A percentile compares a stretch with the other conserved stretches of the same genome.
Conservation (phyloP, 2,888 invertebrate genomes). For the Sarcophaga caerulescens region DNA sequence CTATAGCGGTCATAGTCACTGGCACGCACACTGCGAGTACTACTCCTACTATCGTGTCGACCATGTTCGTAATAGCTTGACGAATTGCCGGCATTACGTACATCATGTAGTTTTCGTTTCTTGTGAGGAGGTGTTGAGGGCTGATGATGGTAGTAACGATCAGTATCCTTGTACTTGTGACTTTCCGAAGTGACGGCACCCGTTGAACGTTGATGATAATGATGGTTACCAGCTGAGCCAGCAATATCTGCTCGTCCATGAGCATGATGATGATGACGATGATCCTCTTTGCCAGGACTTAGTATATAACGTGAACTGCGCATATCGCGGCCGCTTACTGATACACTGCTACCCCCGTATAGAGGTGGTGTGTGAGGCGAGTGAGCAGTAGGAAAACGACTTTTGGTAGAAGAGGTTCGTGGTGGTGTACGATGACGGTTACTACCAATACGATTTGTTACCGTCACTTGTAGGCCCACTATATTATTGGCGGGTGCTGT, state of each 20-base stretch:
- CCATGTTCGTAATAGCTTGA: constrained; percentile 73
- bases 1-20: constrained; percentile 77
- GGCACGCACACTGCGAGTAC: constrained; percentile 65
- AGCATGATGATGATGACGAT: constrained; percentile 71
- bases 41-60: constrained; percentile 73
- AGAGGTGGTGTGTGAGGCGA: constrained; percentile 81
- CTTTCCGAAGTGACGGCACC: constrained; percentile 70
- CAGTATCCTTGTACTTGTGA: constrained; percentile 75
- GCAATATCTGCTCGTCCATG: constrained; percentile 71
- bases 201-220: constrained; percentile 76
- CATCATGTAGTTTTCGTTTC: constrained; percentile 78
- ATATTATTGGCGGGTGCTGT: constrained; percentile 62
- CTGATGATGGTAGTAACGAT: constrained; percentile 79
- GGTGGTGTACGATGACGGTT: constrained; percentile 75
- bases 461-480: constrained; percentile 75
- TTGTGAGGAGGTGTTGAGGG: constrained; percentile 79
- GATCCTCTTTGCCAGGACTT: constrained; percentile 74
- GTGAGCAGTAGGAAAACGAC: constrained; percentile 74
- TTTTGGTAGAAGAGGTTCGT: constrained; percentile 71
- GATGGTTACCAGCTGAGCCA: constrained; percentile 70
- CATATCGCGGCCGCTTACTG: constrained; percentile 68
- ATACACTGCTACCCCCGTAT: constrained; percentile 68
- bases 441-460: constrained; percentile 74
- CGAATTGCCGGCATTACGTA: constrained; percentile 69
- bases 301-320: constrained; percentile 74